These are phyloP conservation scores for Epirrhoe tristata DNA, from an alignment of 2,888 invertebrate genomes.

Conservation along the genomic window DNA sequence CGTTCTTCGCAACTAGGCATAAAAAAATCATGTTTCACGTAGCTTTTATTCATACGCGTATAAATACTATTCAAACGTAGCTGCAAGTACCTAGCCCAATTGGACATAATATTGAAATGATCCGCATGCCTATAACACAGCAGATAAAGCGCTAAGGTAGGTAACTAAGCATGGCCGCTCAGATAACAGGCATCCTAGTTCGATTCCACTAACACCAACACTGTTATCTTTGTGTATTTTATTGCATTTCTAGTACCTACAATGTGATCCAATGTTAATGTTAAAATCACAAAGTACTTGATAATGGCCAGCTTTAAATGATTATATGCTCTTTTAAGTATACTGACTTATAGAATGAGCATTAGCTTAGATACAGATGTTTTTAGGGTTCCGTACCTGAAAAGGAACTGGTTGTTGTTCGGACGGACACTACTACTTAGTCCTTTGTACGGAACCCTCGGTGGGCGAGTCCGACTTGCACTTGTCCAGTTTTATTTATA, in stretches of 20 bases:
- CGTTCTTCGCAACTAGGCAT: too few relatives aligned
- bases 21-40: neutral
- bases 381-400: too few relatives aligned
- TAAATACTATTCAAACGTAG: neutral
- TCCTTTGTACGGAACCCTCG: too few relatives aligned
- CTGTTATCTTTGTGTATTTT: conserved; percentile 21
- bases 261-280: conserved; percentile 11
- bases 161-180: conserved; percentile 8
- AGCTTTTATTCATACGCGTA: neutral
- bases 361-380: too few relatives aligned
- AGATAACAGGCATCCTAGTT: conserved; percentile 24
- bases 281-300: conserved; percentile 1
- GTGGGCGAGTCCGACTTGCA: too few relatives aligned
- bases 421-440: too few relatives aligned
- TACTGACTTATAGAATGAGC: too few relatives aligned
- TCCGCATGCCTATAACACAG: conserved; percentile 2
- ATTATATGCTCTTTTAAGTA: too few relatives aligned
- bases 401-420: too few relatives aligned
- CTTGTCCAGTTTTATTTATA: too few relatives aligned
- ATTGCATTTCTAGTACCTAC: conserved; percentile 9
- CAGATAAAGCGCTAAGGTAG: conserved; percentile 17
- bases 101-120: conserved; percentile 17
- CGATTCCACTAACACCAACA: conserved; percentile 12
- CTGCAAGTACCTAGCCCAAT: neutral
- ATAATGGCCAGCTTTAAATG: neutral